Evolutionary conservation across 64 coral and sea anemone species (phyloP).

Genomic region (Montipora efflorescens): DNA sequence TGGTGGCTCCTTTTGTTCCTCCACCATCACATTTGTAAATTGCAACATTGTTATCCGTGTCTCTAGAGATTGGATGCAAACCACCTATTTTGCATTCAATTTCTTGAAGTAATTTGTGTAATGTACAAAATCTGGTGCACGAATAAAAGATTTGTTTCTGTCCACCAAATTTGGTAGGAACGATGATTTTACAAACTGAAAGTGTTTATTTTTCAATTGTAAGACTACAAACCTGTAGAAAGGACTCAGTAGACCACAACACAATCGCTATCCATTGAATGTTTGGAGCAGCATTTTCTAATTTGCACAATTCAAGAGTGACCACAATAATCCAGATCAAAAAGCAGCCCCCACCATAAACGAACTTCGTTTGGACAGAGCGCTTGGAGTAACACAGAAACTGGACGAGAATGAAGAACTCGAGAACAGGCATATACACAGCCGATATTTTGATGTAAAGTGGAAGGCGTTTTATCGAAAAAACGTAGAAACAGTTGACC

Average conservation of each 20-base stretch:
- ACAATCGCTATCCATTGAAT: slow-evolving; percentile 70
- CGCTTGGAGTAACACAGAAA: slow-evolving; percentile 62
- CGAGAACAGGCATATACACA: slow-evolving; percentile 52
- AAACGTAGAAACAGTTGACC: slow-evolving; percentile 57
- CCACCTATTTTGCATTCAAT: too few relatives aligned
- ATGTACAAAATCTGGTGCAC: too few relatives aligned
- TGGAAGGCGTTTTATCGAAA: slow-evolving; percentile 15
- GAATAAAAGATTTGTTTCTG: too few relatives aligned
- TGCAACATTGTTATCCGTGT: too few relatives aligned
- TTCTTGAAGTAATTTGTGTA: too few relatives aligned
- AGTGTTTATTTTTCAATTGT: too few relatives aligned
- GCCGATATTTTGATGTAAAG: slow-evolving; percentile 47
- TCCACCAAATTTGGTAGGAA: too few relatives aligned
- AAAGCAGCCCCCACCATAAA: slow-evolving; percentile 30
- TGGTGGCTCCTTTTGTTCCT: too few relatives aligned
- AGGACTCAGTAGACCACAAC: slow-evolving; percentile 49
- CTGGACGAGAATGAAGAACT: slow-evolving; percentile 48
- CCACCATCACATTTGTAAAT: too few relatives aligned
- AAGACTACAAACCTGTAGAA: slow-evolving; percentile 55
- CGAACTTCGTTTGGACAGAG: not conserved
- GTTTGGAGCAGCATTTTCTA: not conserved
- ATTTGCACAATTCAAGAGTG: slow-evolving; percentile 29
- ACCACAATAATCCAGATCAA: slow-evolving; percentile 45
- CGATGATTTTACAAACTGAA: too few relatives aligned
- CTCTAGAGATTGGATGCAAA: too few relatives aligned